These are phyloP conservation scores for Drosophila acutilabella DNA, from an alignment of 2,888 invertebrate genomes.

Conservation along the genomic window DNA sequence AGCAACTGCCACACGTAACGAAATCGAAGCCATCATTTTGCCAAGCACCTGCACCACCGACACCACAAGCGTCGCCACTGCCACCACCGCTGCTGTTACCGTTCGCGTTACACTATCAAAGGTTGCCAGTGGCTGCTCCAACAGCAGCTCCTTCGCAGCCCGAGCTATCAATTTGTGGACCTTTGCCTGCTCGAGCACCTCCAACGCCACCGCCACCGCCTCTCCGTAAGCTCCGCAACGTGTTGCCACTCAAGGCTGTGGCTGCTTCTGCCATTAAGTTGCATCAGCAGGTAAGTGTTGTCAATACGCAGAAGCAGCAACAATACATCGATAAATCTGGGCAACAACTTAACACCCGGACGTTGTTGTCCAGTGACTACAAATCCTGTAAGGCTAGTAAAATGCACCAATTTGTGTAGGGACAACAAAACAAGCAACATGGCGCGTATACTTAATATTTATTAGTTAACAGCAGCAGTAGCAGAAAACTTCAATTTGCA, in stretches of 20 bases:
- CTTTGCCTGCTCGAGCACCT: conserved; percentile 9
- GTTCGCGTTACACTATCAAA: conserved; percentile 41
- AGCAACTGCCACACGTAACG: not conserved
- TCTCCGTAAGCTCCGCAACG: conserved; percentile 22
- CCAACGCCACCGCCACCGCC: conserved; percentile 14
- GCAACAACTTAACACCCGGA: conserved; percentile 23
- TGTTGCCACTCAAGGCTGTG: conserved; percentile 65
- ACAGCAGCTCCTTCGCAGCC: conserved; percentile 3
- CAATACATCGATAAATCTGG: conserved; percentile 15
- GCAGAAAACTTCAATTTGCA: conserved; percentile 77
- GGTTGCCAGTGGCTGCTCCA: conserved; percentile 10
- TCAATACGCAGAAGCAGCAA: not conserved
- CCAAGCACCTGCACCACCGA: conserved; percentile 65
- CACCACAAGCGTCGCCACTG: conserved; percentile 63
- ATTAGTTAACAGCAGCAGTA: conserved; percentile 63
- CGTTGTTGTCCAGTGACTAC: conserved; percentile 48
- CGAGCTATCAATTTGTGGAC: conserved; percentile 8
- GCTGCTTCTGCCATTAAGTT: conserved; percentile 68
- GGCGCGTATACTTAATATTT: conserved; percentile 76
- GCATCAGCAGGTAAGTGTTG: conserved; percentile 81
- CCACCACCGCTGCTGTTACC: conserved; percentile 57
- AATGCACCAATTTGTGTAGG: conserved; percentile 64
- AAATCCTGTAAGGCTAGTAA: conserved; percentile 52
- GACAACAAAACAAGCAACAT: conserved; percentile 39
- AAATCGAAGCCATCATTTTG: conserved; percentile 23